phyloP scores from a whole-genome alignment of 1,140 invertebrate genomes.

The Streblospio benedicti region DNA sequence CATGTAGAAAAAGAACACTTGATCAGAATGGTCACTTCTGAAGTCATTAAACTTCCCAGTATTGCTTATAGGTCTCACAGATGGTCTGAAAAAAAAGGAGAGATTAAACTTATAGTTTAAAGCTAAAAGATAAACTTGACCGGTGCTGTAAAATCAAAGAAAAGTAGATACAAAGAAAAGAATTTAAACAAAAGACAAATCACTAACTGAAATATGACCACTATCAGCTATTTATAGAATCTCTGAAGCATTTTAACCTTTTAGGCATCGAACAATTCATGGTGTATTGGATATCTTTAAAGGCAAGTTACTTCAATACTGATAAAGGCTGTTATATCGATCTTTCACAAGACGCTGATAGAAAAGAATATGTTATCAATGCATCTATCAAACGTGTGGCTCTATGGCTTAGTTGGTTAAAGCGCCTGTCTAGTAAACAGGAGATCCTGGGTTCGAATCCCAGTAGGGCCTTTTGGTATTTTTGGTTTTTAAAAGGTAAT shows the following conservation, averaged over 20 bases:
- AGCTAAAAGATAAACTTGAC: conserved; percentile 5
- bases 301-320: too few relatives aligned
- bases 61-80: conserved; percentile 68
- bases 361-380: too few relatives aligned
- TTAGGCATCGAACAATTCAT: not conserved
- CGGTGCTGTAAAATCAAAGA: not conserved
- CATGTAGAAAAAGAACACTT: conserved; percentile 80
- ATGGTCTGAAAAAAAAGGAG: conserved; percentile 51
- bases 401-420: too few relatives aligned
- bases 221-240: not conserved
- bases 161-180: too few relatives aligned
- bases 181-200: too few relatives aligned
- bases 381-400: too few relatives aligned
- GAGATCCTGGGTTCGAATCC: too few relatives aligned
- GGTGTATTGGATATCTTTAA: too few relatives aligned
- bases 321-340: too few relatives aligned
- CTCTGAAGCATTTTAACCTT: not conserved
- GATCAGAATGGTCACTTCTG: conserved; percentile 56
- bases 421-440: too few relatives aligned
- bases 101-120: not conserved
- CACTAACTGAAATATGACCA: not conserved
- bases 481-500: not conserved
- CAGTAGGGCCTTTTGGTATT: too few relatives aligned
- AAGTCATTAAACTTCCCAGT: conserved; percentile 67
- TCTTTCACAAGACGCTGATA: too few relatives aligned